Percentiles rank a stretch among this genome's conserved stretches.
phyloP scores from a whole-genome alignment of 1,140 invertebrate species.

The Lordiphosa stackelbergi region DNA sequence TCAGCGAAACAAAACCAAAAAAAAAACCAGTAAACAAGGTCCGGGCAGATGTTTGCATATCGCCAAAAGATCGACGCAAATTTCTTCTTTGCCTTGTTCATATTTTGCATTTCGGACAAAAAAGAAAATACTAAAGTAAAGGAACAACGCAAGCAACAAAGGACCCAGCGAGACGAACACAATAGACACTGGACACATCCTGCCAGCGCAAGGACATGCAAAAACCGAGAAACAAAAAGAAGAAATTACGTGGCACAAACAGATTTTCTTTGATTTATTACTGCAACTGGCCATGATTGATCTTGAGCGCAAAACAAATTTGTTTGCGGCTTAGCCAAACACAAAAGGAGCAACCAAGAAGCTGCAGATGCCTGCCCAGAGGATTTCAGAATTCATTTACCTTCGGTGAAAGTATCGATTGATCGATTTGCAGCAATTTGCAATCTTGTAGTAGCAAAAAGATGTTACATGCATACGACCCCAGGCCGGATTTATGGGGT shows the following conservation, averaged over 20 bases:
- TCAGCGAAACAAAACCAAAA: not conserved
- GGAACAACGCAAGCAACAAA: conserved; percentile 49
- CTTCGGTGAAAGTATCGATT: conserved; percentile 37
- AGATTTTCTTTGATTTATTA: conserved; percentile 56
- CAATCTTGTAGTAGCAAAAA: conserved; percentile 29
- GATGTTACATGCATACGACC: conserved; percentile 30
- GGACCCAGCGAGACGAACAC: conserved; percentile 19
- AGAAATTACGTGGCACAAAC: conserved; percentile 32
- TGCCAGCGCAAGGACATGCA: conserved; percentile 38
- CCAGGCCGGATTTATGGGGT: conserved; percentile 25
- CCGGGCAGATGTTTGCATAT: conserved; percentile 66
- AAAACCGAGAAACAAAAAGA: conserved; percentile 2
- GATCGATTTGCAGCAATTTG: conserved; percentile 42
- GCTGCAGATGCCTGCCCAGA: conserved; percentile 17
- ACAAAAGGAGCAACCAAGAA: conserved; percentile 25
- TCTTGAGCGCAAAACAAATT: conserved; percentile 53
- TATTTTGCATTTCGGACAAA: conserved; percentile 66
- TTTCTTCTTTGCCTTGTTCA: conserved; percentile 38
- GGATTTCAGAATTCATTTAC: conserved; percentile 60
- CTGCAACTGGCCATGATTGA: conserved; percentile 48
- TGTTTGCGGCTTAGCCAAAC: conserved; percentile 53
- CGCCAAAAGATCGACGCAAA: conserved; percentile 49
- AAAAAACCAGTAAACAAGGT: conserved; percentile 24
- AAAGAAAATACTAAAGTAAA: conserved; percentile 32
- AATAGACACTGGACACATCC: conserved; percentile 53